phyloP scores from a whole-genome alignment of 2,113 vertebrate species.

The Cichladusa arquata region DNA sequence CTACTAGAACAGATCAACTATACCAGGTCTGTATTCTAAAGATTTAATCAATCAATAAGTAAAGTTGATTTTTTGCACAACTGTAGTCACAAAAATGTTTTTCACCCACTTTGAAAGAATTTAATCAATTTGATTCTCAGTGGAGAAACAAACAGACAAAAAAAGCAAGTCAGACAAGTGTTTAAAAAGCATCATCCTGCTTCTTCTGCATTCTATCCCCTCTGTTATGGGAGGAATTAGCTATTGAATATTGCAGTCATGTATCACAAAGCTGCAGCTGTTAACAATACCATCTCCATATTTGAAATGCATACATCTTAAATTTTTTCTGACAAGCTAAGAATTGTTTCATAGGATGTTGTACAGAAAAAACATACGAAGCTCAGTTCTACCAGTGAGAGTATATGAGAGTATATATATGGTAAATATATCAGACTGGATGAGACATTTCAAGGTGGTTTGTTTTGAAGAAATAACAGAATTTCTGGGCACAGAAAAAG shows the following conservation, averaged over 20 bases:
- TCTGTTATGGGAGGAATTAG: not conserved
- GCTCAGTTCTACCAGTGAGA: not conserved
- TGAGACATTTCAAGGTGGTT: not conserved
- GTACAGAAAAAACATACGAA: not conserved
- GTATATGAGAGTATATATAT: not conserved
- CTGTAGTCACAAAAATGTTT: not conserved
- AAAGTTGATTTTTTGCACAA: not conserved
- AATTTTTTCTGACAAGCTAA: not conserved
- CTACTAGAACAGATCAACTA: not conserved
- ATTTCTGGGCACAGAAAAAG: not conserved
- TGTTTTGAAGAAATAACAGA: not conserved
- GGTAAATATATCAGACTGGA: not conserved
- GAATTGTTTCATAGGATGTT: not conserved
- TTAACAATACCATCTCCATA: not conserved
- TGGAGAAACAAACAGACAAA: not conserved
- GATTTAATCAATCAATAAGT: not conserved
- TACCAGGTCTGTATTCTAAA: not conserved
- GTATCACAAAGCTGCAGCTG: not conserved
- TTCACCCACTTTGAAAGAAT: not conserved
- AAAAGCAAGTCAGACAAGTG: not conserved
- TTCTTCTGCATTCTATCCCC: not conserved
- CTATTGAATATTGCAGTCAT: not conserved
- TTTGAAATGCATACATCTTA: not conserved
- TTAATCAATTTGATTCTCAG: not conserved
- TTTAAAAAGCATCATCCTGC: not conserved